phyloP scores from a whole-genome alignment of 2,797 vertebrate species.

The Zalophus californianus region DNA sequence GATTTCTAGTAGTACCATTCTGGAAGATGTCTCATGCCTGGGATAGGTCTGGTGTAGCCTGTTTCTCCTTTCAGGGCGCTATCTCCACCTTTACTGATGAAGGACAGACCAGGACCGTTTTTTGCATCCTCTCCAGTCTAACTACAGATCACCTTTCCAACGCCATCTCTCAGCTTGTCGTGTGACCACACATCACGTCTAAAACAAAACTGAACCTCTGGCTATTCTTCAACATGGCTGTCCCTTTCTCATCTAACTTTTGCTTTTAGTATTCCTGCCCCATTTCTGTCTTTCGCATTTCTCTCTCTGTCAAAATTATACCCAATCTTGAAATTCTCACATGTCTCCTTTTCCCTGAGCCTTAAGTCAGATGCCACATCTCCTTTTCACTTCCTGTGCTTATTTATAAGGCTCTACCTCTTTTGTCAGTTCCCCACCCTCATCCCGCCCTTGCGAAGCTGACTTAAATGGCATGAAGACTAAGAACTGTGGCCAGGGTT shows the following conservation, averaged over 20 bases:
- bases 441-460: neutral
- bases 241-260: conserved; percentile 30
- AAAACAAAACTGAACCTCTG: neutral
- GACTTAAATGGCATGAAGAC: conserved; percentile 46
- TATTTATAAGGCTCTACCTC: neutral
- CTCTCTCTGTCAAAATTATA: conserved; percentile 39
- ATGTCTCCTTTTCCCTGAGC: neutral
- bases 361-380: neutral
- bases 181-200: neutral
- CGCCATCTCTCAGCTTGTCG: neutral
- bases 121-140: neutral
- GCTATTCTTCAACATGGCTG: neutral
- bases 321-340: neutral
- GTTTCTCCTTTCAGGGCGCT: neutral
- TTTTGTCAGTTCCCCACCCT: neutral
- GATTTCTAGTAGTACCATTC: neutral
- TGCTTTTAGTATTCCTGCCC: conserved; percentile 28
- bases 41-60: neutral
- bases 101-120: neutral
- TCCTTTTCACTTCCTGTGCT: conserved; percentile 5
- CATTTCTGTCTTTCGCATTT: conserved; percentile 43
- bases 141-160: neutral
- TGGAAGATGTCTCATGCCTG: too few species aligned
- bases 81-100: neutral
- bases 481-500: neutral